Evolutionary conservation across 2,113 vertebrate species (phyloP), one percentile per base, ranked within the genome.

Genomic region (Bos indicus): DNA sequence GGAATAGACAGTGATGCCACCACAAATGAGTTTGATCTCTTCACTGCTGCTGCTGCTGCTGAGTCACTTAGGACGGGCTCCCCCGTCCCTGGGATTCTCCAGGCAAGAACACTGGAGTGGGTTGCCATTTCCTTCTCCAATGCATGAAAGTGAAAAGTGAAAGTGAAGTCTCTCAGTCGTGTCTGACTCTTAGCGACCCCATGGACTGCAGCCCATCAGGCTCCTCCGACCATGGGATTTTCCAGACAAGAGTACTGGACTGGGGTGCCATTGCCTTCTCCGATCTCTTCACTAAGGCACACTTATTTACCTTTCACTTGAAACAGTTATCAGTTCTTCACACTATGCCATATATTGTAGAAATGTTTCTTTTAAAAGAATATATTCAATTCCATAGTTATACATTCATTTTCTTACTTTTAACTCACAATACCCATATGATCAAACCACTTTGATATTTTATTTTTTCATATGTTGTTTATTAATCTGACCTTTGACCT

Each of bases 401-500:
- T 26, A 30, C 40, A 26, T 28, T 78, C 52, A 89, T 51, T 86
- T 92, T 84, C 33, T 92, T 67, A 89, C 40, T 51, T 91, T 93
- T 74, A 89, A 83, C 43, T 54, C 57, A 48, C n/a, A 80, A 89
- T 12, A 77, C 6, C 13, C 48, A 25, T 43, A 40, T 56, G 23
- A 94, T 77, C 62, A 80, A 71, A 51, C 59, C 57, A 90, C 21
- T 88, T 83, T 23, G 48, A 30, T 74, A 93, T 23, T 95, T 95
- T 89, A 91, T 60, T 96, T 90, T 93, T 94, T 57, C 57, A 74
- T 59, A 77, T 57, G 67, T 23, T 96, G 64, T 30, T 96, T 90
- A 96, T 60, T 57, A 94, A 90, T 74, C 57, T 97, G 84, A 94
- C 30, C 51, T 82, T 91, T 89, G 64, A 91, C 59, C 15, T 81